Evolutionary conservation across 2,888 invertebrate species (phyloP), one percentile per base, ranked within the genome.

Genomic region (Drosophila neutralis): DNA sequence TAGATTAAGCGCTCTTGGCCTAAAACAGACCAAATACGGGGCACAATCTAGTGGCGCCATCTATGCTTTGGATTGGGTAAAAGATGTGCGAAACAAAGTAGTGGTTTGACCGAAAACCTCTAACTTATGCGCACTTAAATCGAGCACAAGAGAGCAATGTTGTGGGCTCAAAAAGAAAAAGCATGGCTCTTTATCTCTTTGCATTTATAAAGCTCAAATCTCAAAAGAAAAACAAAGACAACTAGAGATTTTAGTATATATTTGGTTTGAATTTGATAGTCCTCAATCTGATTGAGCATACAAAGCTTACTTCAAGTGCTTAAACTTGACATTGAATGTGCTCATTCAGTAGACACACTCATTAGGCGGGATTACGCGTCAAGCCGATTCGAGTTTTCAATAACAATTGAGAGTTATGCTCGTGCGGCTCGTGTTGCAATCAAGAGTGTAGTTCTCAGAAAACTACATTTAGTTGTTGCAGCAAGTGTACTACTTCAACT

Each of bases 21-120:
- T 10, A 24, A 21, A 38, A 21, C 15, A 15, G n/a, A 33, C n/a
- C 21, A 42, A 35, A 45, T 27, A 13, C 4, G n/a, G 7, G 13
- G 7, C 35, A 11, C 29, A 52, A 60, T 70, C 71, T 36, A 51
- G 56, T 70, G 70, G 70, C 70, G 70, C 71, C 70, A 69, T 69
- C 69, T 69, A 69, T 69, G 36, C 24, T 13, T 42, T 31, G 31
- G 13, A 42, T 68, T 51, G 69, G 33, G 33, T 38, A 48, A 58
- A 33, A 24, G 24, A 33, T 21, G n/a, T 24, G 21, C 18, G 33
- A 18, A 6, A 24, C 45, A 48, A 33, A 58, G 18, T 35, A 24
- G 10, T 36, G 24, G 53, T 21, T 18, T 35, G 10, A 27, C 59
- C 24, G 13, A 57, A 56, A 56, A 1, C 4, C 15, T 18, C 8